Evolutionary conservation across 2,113 vertebrate species (phyloP).

Genomic region (Entosphenus tridentatus): DNA sequence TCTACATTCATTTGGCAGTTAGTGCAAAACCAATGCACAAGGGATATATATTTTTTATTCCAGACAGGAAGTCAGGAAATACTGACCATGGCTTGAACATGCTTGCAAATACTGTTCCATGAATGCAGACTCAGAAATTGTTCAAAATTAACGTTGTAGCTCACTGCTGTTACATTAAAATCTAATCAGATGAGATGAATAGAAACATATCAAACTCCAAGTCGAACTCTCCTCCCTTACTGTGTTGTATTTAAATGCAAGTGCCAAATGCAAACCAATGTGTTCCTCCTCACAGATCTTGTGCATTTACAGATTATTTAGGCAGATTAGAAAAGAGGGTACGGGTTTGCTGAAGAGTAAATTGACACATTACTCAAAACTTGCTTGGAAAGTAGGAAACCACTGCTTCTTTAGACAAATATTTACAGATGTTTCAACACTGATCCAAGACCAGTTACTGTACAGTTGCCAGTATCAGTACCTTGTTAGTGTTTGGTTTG

Average conservation of each 20-base stretch:
- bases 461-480: not conserved
- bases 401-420: not conserved
- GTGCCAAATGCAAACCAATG: too few relatives aligned
- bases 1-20: conserved; percentile 6
- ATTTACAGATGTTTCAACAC: not conserved
- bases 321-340: too few relatives aligned
- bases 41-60: not conserved
- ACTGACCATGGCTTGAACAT: not conserved
- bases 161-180: conserved; percentile 5
- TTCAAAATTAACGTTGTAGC: not conserved
- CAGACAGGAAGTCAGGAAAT: not conserved
- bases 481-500: not conserved
- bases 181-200: conserved; percentile 1
- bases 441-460: not conserved
- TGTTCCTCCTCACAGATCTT: too few relatives aligned
- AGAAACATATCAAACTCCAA: not conserved
- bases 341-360: too few relatives aligned
- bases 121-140: not conserved
- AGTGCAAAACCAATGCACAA: conserved; percentile 4
- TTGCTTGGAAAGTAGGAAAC: not conserved
- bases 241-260: too few relatives aligned
- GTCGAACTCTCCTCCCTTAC: too few relatives aligned
- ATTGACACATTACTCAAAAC: too few relatives aligned
- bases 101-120: not conserved
- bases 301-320: too few relatives aligned